Base-by-base conservation (phyloP, 2,888 invertebrate genomes). In the Tetramorium bicarinatum region DNA sequence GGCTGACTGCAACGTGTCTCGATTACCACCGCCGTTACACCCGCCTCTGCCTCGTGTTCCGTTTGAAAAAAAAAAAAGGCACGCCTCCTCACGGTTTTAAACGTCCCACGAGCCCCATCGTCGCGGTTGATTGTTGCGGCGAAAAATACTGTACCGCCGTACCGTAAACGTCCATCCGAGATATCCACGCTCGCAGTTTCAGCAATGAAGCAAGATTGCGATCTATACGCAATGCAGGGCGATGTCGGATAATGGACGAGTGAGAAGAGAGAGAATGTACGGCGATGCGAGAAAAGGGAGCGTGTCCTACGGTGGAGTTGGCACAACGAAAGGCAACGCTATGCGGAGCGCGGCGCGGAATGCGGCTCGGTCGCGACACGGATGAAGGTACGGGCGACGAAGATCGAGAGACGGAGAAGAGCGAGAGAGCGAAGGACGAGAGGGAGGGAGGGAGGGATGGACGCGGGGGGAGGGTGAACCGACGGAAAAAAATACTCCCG, bases 401-500 rank as follows among this genome's bases (percentile, higher is more conserved):
- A 71, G 66, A 64, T 81, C 74, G 83, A 83, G 69, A 66, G 69
- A 69, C 7, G 47, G 44, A 47, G 75, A 54, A 71, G 41, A 69
- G 41, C 56, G 76, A 61, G 75, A 34, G 80, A 41, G 75, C 47
- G 76, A 64, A 62, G 76, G 81, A 71, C 64, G 74, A 61, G 49
- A 85, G 77, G 79, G 76, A 0, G 29, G 29, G 2, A 29, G 79
- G 75, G 84, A 29, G 76, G 76, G 84, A 38, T 25, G 9, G 86
- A 86, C 3, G n/a, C 52, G 21, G 52, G 52, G 52, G 9, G 52
- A 54, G 52, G 52, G 52, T 54, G 52, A 21, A 21, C 87, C 85
- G 87, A 77, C 38, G 82, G 84, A 85, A 87, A 87, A 86, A 85
- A 89, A 87, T 89, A 88, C 88, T 87, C 84, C 88, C 87, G 89